Conservation (phyloP, 53 echinoderm and acorn worm genomes). For the Apostichopus leukothele region DNA sequence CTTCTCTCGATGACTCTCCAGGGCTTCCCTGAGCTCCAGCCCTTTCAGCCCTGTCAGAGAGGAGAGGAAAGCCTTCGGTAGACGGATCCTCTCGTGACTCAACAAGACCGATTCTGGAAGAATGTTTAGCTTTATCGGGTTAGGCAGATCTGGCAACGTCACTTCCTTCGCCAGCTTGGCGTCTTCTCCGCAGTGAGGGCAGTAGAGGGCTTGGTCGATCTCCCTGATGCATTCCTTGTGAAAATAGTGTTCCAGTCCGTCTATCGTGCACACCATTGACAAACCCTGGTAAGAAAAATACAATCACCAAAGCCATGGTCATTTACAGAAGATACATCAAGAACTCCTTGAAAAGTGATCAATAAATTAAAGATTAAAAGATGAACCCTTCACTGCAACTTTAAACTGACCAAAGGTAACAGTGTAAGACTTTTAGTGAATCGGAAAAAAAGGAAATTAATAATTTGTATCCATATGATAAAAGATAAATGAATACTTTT, state of each 20-base stretch:
- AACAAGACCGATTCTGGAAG: slow-evolving; percentile 69
- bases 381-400: too few species aligned
- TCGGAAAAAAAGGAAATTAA: too few species aligned
- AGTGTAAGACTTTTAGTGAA: too few species aligned
- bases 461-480: too few species aligned
- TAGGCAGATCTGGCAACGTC: slow-evolving; percentile 61
- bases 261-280: slow-evolving; percentile 76
- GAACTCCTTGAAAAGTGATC: too few species aligned
- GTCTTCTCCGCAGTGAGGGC: slow-evolving; percentile 95
- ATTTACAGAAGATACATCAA: too few species aligned
- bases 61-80: slow-evolving; percentile 68
- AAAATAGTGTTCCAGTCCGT: slow-evolving; percentile 80
- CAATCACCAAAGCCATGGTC: too few species aligned
- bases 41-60: slow-evolving; percentile 66
- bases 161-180: slow-evolving; percentile 69
- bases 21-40: slow-evolving; percentile 29
- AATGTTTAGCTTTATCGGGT: slow-evolving; percentile 58
- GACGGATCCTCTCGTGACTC: slow-evolving; percentile 69
- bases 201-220: slow-evolving; percentile 88
- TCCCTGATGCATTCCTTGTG: slow-evolving; percentile 95
- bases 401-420: too few species aligned
- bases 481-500: too few species aligned
- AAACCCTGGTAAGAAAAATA: slow-evolving; percentile 55
- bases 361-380: too few species aligned
- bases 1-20: background rate